phyloP scores from a whole-genome alignment of 2,113 vertebrate species.

The Chaetops frenatus region DNA sequence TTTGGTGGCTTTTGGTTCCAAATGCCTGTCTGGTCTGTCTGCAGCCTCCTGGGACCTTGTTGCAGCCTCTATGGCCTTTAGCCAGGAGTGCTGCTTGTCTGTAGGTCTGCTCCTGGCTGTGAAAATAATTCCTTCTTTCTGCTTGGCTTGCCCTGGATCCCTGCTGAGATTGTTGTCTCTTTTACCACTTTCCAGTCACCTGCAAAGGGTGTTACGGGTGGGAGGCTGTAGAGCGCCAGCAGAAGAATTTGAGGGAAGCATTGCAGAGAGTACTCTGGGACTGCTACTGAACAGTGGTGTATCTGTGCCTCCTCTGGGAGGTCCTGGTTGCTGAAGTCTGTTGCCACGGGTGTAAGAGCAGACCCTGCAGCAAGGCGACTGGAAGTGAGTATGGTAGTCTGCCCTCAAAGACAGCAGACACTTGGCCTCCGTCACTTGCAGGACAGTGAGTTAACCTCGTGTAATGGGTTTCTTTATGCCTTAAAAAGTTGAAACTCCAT shows the following conservation, averaged over 20 bases:
- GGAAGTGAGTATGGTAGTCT: background rate
- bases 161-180: background rate
- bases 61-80: background rate
- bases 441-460: background rate
- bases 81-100: background rate
- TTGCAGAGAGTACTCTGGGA: background rate
- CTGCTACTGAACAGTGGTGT: background rate
- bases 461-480: background rate
- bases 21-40: background rate
- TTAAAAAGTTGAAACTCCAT: background rate
- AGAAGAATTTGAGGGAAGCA: background rate
- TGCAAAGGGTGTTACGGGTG: background rate
- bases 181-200: background rate
- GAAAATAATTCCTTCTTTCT: background rate
- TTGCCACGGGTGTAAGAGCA: background rate
- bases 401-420: background rate
- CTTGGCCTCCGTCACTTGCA: background rate
- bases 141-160: background rate
- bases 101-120: background rate
- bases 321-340: background rate
- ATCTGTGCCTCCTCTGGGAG: background rate
- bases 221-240: background rate
- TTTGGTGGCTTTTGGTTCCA: background rate
- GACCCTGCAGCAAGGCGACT: fast-evolving
- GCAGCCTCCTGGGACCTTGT: background rate